Evolutionary conservation across 2,888 invertebrate species (phyloP), one percentile per base, ranked within the genome.

Genomic region (Heterodera filipjevi): DNA sequence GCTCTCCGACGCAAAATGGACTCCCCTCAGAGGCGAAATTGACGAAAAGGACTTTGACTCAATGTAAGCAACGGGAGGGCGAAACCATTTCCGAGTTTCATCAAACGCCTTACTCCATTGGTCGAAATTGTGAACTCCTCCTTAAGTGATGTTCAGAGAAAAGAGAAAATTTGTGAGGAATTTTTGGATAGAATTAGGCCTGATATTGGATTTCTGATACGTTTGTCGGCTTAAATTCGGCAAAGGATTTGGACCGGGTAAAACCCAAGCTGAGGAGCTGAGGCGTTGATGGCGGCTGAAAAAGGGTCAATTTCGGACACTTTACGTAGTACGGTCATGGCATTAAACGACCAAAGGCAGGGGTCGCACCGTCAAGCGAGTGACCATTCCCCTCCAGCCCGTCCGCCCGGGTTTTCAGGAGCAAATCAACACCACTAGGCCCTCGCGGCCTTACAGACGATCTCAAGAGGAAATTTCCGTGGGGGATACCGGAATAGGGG

Each of bases 191-290:
- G 71, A 33, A 19, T 71, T 16, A 71, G 49, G 19, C n/a, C 59
- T 6, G 27, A 59, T 10, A 59, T 59, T 19, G 59, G 59, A 8
- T 71, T 71, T 33, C 16, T 71, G 3, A 71, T 71, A 0, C 44
- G 71, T 0, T 71, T 71, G 71, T 49, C 1, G 71, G 71, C 1
- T 27, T 71, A 27, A 46, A 44, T 46, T 27, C 44, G 2, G 35
- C 27, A 14, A 71, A 71, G 27, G 71, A 71, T 49, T 49, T 71
- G 49, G 71, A 71, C 27, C 32, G 16, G 27, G 71, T 71, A 71
- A 30, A 16, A 30, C 71, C 12, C 71, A 71, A 14, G 71, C 71
- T 0, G 71, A 71, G 16, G 71, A 71, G 5, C 30, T 71, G 71
- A 33, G 16, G 27, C 49, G 1, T 16, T 71, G 8, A 14, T 71